Evolutionary conservation across 1,140 invertebrate genomes (phyloP).

Genomic region (Eupeodes corollae): DNA sequence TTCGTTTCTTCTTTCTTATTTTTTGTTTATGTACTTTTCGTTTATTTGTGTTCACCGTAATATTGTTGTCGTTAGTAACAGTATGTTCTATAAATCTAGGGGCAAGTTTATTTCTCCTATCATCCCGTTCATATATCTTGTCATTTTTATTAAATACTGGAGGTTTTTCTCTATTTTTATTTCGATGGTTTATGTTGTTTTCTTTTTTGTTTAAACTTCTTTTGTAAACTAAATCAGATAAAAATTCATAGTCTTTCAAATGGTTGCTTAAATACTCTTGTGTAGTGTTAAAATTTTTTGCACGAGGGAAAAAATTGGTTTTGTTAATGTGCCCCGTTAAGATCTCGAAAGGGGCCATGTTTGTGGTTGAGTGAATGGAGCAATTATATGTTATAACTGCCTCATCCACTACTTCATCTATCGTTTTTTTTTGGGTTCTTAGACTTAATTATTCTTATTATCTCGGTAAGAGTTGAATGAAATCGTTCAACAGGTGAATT

Average conservation of each 20-base stretch:
- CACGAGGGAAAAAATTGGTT: background rate
- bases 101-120: too few relatives aligned
- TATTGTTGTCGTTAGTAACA: too few relatives aligned
- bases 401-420: conserved; percentile 3
- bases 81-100: too few relatives aligned
- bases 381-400: conserved; percentile 11
- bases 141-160: too few relatives aligned
- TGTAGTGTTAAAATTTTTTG: background rate
- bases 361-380: conserved; percentile 13
- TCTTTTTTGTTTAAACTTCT: too few relatives aligned
- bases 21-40: too few relatives aligned
- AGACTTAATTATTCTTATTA: conserved; percentile 8
- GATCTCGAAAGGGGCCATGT: background rate
- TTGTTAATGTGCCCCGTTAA: background rate
- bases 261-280: background rate
- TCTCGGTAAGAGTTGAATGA: conserved; percentile 15
- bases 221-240: too few relatives aligned
- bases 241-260: background rate
- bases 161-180: conserved; percentile 3
- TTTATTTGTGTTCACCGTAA: too few relatives aligned
- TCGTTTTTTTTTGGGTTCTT: too few relatives aligned
- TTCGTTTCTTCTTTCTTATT: too few relatives aligned
- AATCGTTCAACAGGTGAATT: conserved; percentile 15
- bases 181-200: background rate
- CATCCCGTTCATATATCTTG: too few relatives aligned